phyloP scores from a whole-genome alignment of 2,888 invertebrate genomes.

The Pachydiplax longipennis region DNA sequence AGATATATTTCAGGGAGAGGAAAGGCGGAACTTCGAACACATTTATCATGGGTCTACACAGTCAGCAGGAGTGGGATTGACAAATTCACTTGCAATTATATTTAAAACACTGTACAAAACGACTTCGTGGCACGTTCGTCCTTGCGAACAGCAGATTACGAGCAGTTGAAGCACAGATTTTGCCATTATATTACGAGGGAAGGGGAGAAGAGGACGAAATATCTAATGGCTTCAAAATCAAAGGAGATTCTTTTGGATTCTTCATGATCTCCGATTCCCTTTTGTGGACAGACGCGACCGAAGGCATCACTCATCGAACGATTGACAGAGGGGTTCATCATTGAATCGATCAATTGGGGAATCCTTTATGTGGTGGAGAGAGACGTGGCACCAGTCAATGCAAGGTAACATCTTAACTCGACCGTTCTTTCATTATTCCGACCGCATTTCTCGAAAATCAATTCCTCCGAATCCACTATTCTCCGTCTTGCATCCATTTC shows the following conservation, averaged over 20 bases:
- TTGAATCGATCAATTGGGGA: neutral
- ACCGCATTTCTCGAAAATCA: conserved; percentile 26
- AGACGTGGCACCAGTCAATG: neutral
- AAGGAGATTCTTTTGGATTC: neutral
- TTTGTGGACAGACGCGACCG: neutral
- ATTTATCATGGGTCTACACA: too few relatives aligned
- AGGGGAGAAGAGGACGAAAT: neutral
- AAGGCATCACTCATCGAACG: neutral
- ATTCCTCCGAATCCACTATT: neutral
- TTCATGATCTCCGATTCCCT: neutral
- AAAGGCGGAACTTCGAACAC: too few relatives aligned
- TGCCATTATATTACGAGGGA: too few relatives aligned
- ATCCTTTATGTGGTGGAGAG: neutral
- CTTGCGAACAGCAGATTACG: too few relatives aligned
- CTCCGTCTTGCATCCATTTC: neutral
- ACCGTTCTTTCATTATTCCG: conserved; percentile 34
- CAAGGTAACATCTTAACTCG: neutral
- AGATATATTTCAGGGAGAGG: too few relatives aligned
- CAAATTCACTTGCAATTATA: too few relatives aligned
- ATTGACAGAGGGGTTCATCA: neutral
- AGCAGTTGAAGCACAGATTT: too few relatives aligned
- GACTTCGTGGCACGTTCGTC: too few relatives aligned
- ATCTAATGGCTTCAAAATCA: neutral
- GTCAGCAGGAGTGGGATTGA: too few relatives aligned
- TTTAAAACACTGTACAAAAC: too few relatives aligned